A percentile compares a stretch with the other conserved stretches of the same genome.
Evolutionary conservation across 2,888 invertebrate genomes (phyloP).

Genomic region (Griposia aprilina): DNA sequence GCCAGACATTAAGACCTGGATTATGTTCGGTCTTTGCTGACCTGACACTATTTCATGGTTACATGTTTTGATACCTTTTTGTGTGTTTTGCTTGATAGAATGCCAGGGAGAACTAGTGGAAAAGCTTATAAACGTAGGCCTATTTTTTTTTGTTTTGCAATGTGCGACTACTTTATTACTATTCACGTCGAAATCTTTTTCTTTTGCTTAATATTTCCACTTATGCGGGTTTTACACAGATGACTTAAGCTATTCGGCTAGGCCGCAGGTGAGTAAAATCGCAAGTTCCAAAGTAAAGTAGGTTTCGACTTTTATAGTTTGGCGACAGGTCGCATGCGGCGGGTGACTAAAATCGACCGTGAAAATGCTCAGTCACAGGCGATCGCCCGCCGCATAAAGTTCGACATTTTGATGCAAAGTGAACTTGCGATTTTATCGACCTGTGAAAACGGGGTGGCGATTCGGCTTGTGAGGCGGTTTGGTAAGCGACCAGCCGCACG

Average conservation of each 20-base stretch:
- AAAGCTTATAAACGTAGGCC: not conserved
- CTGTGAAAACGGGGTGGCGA: not conserved
- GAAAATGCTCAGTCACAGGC: conserved; percentile 52
- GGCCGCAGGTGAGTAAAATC: too few species aligned
- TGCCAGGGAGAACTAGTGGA: conserved; percentile 16
- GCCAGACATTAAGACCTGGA: conserved; percentile 60
- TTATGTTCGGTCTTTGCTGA: conserved; percentile 56
- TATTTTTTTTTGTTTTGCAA: not conserved
- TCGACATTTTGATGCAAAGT: not conserved
- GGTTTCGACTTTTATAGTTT: too few species aligned
- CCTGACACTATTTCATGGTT: conserved; percentile 56
- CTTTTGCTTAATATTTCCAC: too few species aligned
- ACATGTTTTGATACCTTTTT: conserved; percentile 45
- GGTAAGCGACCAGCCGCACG: not conserved
- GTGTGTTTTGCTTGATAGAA: conserved; percentile 29
- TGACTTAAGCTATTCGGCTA: too few species aligned
- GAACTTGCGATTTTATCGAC: not conserved
- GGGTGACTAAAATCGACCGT: not conserved
- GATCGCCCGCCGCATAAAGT: conserved; percentile 20
- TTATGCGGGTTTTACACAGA: too few species aligned
- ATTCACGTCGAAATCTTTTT: too few species aligned
- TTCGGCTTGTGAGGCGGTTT: not conserved
- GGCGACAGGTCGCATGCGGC: too few species aligned
- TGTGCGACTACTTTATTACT: not conserved
- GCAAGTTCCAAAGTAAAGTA: too few species aligned